Evolutionary conservation across 2,113 vertebrate species (phyloP).

Genomic region (Archilochus colubris): DNA sequence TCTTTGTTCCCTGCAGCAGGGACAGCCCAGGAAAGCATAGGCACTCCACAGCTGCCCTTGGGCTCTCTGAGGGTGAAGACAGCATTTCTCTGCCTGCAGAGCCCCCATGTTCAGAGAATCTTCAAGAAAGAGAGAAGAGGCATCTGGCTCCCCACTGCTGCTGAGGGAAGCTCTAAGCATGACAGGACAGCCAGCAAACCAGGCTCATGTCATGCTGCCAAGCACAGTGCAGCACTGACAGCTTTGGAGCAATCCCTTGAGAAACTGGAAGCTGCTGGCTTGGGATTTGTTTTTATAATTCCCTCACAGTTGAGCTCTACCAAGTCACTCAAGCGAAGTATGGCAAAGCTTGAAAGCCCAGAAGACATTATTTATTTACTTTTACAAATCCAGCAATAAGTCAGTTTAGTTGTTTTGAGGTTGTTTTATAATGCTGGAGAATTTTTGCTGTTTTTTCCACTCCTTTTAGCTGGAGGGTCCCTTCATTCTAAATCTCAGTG

Average conservation of each 20-base stretch:
- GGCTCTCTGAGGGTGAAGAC: not conserved
- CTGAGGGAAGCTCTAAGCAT: not conserved
- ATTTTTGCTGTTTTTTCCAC: not conserved
- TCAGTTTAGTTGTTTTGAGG: slow-evolving; percentile 39
- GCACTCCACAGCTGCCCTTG: accelerated
- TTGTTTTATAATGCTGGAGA: not conserved
- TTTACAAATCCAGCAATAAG: slow-evolving; percentile 69
- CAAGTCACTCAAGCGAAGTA: slow-evolving; percentile 18
- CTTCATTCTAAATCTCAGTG: slow-evolving; percentile 35
- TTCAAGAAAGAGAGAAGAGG: not conserved
- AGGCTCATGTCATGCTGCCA: not conserved
- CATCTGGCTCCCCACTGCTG: not conserved
- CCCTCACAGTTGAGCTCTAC: slow-evolving; percentile 13
- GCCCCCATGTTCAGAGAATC: not conserved
- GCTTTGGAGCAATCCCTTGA: not conserved
- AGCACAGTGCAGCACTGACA: not conserved
- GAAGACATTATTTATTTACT: slow-evolving; percentile 51
- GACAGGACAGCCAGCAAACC: not conserved
- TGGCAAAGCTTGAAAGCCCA: slow-evolving; percentile 35
- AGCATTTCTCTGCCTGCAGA: not conserved
- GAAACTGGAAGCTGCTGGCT: not conserved
- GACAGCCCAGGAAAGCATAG: not conserved
- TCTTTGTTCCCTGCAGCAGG: not conserved
- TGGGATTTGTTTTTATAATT: not conserved
- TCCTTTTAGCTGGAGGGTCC: not conserved